Evolutionary conservation across 1,140 invertebrate species (phyloP), one percentile per base, ranked within the genome.

Genomic region (Papilio machaon): DNA sequence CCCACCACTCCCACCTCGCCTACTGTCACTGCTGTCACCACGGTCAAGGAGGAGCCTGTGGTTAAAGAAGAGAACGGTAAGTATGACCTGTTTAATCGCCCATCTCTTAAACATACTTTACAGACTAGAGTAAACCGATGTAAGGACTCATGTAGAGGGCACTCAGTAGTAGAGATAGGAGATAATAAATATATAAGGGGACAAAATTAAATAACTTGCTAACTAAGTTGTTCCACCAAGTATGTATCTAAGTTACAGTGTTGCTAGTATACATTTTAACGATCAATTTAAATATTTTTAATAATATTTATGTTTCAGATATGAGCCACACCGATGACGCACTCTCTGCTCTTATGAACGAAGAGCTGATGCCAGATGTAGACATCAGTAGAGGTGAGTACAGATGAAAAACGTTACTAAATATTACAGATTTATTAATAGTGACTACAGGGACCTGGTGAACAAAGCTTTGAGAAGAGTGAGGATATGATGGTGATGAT

Each of bases 331-430:
- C 90, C 11, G 93, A 94, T 67, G 93, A 93, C 70, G 92, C 91
- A 54, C 81, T 94, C 73, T 87, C 91, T 8, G 92, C 92, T 9
- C 89, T 94, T 17, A 94, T 94, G 93, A 89, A 93, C 52, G 93
- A 94, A 49, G 93, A 94, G 75, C 80, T 93, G 5, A 92, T 93
- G 81, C 87, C 89, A 0, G 93, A 94, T 60, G 90, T 90, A 4
- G 93, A 94, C 74, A 91, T 93, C 5, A 93, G 86, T 79, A 90
- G 90, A 87, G 93, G 93, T 94, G 74, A 84, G 11, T 67, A 67
- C 7, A 7, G 30, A 13, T 35, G 30, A 7, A 60, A 23, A 2
- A 64, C 7, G 10, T 11, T 10, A 11, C 19, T 64, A 11, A 19
- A 19, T 19, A n/a, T n/a, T 7, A 19, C 2, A n/a, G 0, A 7